phyloP scores from a whole-genome alignment of 2,113 vertebrate species.

The Hippolais icterina region DNA sequence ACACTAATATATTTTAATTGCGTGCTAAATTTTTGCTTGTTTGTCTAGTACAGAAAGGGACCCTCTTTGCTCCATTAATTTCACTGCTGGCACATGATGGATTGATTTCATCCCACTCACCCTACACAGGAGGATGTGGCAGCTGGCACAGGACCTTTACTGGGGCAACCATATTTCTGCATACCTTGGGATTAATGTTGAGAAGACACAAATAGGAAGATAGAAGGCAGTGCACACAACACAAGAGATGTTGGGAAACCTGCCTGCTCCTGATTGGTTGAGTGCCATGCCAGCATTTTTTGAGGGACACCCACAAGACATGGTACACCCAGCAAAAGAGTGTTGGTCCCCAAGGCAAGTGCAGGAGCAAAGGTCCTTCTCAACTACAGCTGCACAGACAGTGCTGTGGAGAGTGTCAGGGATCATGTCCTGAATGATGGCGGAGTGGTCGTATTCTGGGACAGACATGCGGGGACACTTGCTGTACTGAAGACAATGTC shows the following conservation, averaged over 20 bases:
- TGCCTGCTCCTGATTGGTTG: rapidly evolving
- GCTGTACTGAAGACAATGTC: not conserved
- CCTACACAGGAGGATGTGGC: not conserved
- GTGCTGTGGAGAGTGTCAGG: not conserved
- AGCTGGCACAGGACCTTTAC: not conserved
- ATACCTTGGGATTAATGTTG: not conserved
- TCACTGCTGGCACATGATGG: not conserved
- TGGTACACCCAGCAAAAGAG: not conserved
- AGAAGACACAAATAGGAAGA: not conserved
- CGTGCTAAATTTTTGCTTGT: not conserved
- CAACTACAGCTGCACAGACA: not conserved
- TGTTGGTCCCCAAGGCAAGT: not conserved
- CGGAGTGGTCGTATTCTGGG: not conserved
- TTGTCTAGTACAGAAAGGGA: not conserved
- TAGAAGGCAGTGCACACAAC: not conserved
- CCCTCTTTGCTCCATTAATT: not conserved
- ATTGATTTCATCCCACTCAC: not conserved
- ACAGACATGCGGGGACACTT: not conserved
- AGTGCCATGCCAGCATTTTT: not conserved
- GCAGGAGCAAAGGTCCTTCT: not conserved
- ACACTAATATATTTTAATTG: not conserved
- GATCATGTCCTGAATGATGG: not conserved
- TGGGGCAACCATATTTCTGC: not conserved
- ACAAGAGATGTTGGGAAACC: not conserved
- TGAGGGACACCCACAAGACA: not conserved